Evolutionary conservation across 1,140 invertebrate genomes (phyloP).

Genomic region (Magallana ariakensis): DNA sequence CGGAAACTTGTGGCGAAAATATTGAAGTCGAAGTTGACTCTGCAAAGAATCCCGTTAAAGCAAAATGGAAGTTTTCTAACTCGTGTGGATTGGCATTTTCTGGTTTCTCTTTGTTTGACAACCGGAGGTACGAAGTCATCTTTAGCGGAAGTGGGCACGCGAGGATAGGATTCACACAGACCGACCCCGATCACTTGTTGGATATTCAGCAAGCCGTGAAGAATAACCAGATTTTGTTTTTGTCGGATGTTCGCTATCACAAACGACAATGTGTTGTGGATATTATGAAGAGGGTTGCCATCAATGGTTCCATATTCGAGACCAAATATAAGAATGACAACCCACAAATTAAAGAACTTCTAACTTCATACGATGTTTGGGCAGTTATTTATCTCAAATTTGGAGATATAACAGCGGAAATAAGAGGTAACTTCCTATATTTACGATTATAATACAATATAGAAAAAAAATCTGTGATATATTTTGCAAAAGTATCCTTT

Average conservation of each 20-base stretch:
- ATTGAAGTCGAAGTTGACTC: not conserved
- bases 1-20: not conserved
- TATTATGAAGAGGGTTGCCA: not conserved
- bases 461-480: too few species aligned
- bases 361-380: not conserved
- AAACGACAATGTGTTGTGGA: not conserved
- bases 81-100: not conserved
- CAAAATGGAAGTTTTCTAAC: not conserved
- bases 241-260: not conserved
- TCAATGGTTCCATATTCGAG: not conserved
- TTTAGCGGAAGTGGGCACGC: conserved; percentile 12
- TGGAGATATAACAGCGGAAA: not conserved
- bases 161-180: not conserved
- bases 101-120: not conserved
- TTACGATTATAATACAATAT: too few species aligned
- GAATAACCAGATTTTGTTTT: not conserved
- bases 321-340: not conserved
- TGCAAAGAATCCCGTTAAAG: not conserved
- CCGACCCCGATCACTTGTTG: not conserved
- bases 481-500: too few species aligned
- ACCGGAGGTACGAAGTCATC: not conserved
- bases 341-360: not conserved
- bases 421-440: not conserved
- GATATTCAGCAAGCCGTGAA: not conserved
- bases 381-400: not conserved